Evolutionary conservation across 2,113 vertebrate species (phyloP), one percentile per base, ranked within the genome.

Genomic region (Mesitornis unicolor): DNA sequence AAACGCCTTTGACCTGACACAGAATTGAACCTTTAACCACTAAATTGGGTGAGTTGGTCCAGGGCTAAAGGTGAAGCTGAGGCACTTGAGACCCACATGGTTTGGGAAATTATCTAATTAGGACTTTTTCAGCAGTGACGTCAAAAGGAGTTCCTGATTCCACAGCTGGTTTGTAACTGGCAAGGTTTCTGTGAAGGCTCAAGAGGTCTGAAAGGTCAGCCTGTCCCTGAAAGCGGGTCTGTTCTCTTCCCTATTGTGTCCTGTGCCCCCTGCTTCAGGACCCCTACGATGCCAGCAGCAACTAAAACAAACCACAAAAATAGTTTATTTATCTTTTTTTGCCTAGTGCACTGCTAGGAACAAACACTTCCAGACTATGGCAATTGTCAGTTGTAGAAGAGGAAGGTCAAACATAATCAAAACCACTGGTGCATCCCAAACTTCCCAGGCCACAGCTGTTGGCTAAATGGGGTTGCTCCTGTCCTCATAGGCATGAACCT

Each of bases 101-200:
- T 89, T 96, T 94, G 98, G 97, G 98, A 98, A 98, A 98, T 98
- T 96, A 98, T 95, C 90, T 97, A 98, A 98, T 98, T 98, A 97
- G 95, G 96, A 90, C 74, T 98, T 97, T n/a, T 97, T 77, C 93
- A 94, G 91, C 47, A 7, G 43, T 91, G 97, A 97, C 21, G 82
- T 97, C 96, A 93, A 89, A 65, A 89, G 87, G 61, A 95, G 94
- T 93, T 96, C 84, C 96, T 97, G 97, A 96, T 98, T 97, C 90
- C 93, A 94, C 97, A 97, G 98, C 97, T 98, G 98, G 83, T 94
- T 95, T 97, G 78, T 74, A 84, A 89, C 90, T 60, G 78, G 89
- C 65, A 76, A 91, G 93, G 83, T 82, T 97, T 96, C 79, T 71
- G 45, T 81, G 54, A 36, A 92, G 82, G 84, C 93, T 93, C 82